phyloP scores from a whole-genome alignment of 2,888 invertebrate genomes.

The Lasioglossum pauxillum region DNA sequence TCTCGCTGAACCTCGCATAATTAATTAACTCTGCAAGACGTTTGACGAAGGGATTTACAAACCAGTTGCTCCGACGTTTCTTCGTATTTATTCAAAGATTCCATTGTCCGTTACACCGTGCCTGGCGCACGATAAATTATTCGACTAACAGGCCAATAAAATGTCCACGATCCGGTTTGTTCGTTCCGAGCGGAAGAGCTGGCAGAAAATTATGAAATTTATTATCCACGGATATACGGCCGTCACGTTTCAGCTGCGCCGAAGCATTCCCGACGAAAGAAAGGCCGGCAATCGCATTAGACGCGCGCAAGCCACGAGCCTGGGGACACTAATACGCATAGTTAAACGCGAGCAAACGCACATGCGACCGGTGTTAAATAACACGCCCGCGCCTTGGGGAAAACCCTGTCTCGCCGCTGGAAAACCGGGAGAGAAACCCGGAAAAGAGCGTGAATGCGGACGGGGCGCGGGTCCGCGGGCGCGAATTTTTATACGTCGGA shows the following conservation, averaged over 20 bases:
- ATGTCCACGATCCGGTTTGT: background rate
- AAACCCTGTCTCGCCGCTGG: background rate
- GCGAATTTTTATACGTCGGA: slow-evolving; percentile 69
- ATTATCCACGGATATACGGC: slow-evolving; percentile 20
- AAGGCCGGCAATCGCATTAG: slow-evolving; percentile 40
- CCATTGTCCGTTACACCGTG: background rate
- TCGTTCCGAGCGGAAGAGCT: background rate
- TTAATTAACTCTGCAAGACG: background rate
- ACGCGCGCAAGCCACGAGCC: slow-evolving; percentile 4
- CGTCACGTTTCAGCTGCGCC: slow-evolving; percentile 19
- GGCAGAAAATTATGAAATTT: slow-evolving; percentile 12
- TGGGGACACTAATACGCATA: slow-evolving; percentile 26
- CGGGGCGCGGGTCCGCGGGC: slow-evolving; percentile 19
- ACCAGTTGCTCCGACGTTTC: background rate
- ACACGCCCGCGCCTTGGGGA: slow-evolving; percentile 4
- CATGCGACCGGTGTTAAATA: slow-evolving; percentile 55
- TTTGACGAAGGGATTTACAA: background rate
- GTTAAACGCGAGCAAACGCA: slow-evolving; percentile 40
- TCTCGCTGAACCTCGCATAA: background rate
- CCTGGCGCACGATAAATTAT: background rate
- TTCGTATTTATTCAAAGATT: background rate
- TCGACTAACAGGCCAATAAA: background rate
- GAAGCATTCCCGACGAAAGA: slow-evolving; percentile 12
- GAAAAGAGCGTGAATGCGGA: slow-evolving; percentile 25
- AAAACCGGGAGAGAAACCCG: background rate